phyloP scores from a whole-genome alignment of 2,888 invertebrate genomes.

The Nomada lathburiana region DNA sequence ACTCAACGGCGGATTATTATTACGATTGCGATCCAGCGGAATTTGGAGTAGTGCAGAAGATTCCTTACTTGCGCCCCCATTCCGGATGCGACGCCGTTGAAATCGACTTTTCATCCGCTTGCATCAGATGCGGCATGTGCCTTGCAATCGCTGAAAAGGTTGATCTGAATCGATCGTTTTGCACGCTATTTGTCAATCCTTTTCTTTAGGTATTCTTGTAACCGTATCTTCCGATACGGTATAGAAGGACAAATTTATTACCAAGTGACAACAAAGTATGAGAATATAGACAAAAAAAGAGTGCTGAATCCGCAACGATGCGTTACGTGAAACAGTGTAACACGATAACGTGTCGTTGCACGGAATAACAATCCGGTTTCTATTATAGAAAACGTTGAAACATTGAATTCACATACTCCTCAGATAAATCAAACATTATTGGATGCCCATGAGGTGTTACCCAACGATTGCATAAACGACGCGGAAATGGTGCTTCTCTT shows the following conservation, averaged over 20 bases:
- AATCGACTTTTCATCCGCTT: constrained; percentile 77
- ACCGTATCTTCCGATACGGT: too few species aligned
- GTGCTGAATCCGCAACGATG: background rate
- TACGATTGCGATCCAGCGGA: constrained; percentile 64
- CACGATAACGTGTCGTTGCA: background rate
- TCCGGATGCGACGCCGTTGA: constrained; percentile 50
- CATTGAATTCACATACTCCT: background rate
- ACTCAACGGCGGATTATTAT: constrained; percentile 51
- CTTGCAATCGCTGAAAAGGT: constrained; percentile 79
- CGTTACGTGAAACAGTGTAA: background rate
- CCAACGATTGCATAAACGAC: constrained; percentile 67
- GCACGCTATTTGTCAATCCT: background rate
- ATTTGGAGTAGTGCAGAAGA: constrained; percentile 75
- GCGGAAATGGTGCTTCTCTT: constrained; percentile 68
- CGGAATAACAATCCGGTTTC: background rate
- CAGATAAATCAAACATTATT: constrained; percentile 79
- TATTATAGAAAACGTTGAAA: background rate
- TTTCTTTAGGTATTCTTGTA: background rate
- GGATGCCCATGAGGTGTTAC: constrained; percentile 69
- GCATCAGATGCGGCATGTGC: constrained; percentile 80
- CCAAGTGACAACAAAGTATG: background rate
- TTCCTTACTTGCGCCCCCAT: constrained; percentile 67
- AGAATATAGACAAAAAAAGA: background rate
- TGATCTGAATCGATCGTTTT: background rate
- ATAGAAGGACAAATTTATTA: too few species aligned